Base-by-base conservation (phyloP, 2,888 invertebrate species). In the Pedicia rivosa region DNA sequence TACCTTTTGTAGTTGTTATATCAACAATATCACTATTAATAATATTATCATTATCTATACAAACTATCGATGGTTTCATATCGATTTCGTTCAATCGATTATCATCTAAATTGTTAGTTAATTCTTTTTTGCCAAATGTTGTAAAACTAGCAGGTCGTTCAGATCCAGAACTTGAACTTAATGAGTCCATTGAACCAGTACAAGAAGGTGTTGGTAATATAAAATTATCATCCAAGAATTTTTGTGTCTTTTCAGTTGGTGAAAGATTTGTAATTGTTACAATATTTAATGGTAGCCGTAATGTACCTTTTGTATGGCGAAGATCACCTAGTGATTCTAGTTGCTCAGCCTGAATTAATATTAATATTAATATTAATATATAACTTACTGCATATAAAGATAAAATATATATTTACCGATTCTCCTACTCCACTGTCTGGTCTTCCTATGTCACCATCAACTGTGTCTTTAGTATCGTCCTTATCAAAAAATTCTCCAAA, bases 161-260 rank as follows among this genome's bases (percentile, higher is more conserved):
- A 5, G 42, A 42, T 10, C 41, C 40, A 2, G 44, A 44, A 37
- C 42, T 45, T 4, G 46, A 46, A 37, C 46, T 47, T 14, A 48
- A 37, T 7, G 48, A 48, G 35, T 48, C 48, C 44, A 48, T 47
- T 9, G 48, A 48, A 14, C 47, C 47, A 8, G 46, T 46, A 36
- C 43, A 47, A 13, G 44, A 43, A 28, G 46, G 44, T 33, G 46
- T 47, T 40, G 42, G 41, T 29, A 44, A 31, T 24, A 37, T 37
- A 12, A 39, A 17, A 15, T 24, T 24, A 22, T 24, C 15, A 5
- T 24, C 16, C 14, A 16, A n/a, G 10, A 12, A 13, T n/a, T 22
- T 24, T 10, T 8, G 13, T 10, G 24, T 9, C 5, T 34, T 24
- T 5, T 34, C 34, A 16, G 14, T 16, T 10, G 7, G 24, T 9